phyloP scores from a whole-genome alignment of 2,888 invertebrate genomes.

The Nomada ruficornis region DNA sequence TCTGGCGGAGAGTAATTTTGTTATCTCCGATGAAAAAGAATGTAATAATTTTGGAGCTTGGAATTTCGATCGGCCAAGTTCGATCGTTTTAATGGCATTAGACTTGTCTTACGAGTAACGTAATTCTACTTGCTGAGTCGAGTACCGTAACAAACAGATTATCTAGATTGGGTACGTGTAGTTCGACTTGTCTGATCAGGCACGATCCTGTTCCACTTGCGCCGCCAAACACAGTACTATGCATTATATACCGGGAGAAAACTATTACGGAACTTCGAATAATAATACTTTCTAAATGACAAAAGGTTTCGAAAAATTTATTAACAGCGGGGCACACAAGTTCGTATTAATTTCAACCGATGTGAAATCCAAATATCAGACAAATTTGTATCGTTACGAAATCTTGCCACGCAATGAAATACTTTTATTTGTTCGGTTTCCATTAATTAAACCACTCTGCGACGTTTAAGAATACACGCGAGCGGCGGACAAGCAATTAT shows the following conservation, averaged over 20 bases:
- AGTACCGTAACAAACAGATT: not conserved
- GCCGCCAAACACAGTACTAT: not conserved
- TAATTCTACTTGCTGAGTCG: not conserved
- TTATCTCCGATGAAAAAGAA: not conserved
- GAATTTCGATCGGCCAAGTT: not conserved
- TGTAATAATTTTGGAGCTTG: not conserved
- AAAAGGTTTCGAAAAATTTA: no score
- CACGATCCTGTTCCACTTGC: not conserved
- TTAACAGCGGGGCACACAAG: no score
- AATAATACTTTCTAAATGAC: not conserved
- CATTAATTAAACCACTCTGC: conserved; percentile 13
- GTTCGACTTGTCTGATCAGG: not conserved
- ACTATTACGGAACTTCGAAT: not conserved
- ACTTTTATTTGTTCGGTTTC: not conserved
- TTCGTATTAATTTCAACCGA: no score
- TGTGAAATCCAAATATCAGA: no score
- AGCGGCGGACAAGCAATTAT: conserved; percentile 14
- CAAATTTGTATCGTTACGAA: not conserved
- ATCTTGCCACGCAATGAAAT: not conserved
- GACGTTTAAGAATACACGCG: not conserved
- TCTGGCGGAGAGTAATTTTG: not conserved
- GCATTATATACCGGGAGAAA: not conserved
- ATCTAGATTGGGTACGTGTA: not conserved
- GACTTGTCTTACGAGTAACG: conserved; percentile 3
- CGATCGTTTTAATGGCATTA: not conserved